These are phyloP conservation scores for Pegoplata infirma DNA, from an alignment of 2,888 invertebrate species.

Conservation along the genomic window DNA sequence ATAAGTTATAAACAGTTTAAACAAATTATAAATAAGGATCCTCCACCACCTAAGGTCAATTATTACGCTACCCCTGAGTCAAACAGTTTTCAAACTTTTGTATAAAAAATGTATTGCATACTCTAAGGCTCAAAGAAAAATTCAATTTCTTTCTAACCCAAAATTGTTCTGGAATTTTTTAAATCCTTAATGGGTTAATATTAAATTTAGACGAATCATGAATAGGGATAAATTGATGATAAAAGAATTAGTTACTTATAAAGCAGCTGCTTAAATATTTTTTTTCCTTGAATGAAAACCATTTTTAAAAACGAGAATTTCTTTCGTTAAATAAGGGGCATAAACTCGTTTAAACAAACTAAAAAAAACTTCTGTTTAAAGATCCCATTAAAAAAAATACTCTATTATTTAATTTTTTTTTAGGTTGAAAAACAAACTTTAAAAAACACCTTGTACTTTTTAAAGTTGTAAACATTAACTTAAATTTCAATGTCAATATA, in stretches of 20 bases:
- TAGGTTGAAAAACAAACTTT: neutral
- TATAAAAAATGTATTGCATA: too few species aligned
- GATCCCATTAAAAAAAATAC: neutral
- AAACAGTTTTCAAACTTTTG: too few species aligned
- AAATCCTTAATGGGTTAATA: constrained; percentile 24
- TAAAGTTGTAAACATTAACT: neutral
- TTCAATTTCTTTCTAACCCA: too few species aligned
- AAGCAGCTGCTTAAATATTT: constrained; percentile 23
- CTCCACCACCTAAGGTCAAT: too few species aligned
- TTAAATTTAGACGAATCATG: neutral
- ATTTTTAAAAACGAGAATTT: neutral
- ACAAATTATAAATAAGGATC: too few species aligned
- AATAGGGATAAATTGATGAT: neutral
- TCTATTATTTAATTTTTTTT: neutral
- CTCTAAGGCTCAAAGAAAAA: too few species aligned
- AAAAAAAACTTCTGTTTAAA: neutral
- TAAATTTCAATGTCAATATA: constrained; percentile 35
- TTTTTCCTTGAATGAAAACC: neutral
- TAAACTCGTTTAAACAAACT: constrained; percentile 24
- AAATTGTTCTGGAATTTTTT: too few species aligned
- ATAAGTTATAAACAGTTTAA: too few species aligned
- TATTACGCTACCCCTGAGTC: too few species aligned
- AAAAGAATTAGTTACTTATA: neutral
- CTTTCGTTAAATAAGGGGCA: neutral
- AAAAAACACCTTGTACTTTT: constrained; percentile 31